Evolutionary conservation across 2,888 invertebrate genomes (phyloP).

Genomic region (Sceliomorpha sp.): DNA sequence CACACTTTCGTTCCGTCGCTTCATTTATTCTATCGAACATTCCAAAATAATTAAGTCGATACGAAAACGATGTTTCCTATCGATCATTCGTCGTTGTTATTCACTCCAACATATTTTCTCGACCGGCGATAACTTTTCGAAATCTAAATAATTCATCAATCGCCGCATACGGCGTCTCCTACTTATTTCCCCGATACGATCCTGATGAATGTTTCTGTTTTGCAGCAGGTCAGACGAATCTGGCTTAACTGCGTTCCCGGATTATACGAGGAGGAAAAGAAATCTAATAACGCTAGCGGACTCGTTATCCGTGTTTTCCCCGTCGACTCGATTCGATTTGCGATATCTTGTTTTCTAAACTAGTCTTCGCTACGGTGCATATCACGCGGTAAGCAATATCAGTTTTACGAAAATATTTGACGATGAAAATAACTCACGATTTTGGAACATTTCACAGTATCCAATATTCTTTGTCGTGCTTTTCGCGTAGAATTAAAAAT

Average conservation of each 20-base stretch:
- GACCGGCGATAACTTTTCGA: constrained; percentile 30
- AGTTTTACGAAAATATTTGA: constrained; percentile 4
- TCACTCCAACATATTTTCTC: constrained; percentile 25
- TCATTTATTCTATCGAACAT: no score
- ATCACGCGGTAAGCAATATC: constrained; percentile 24
- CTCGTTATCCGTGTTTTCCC: constrained; percentile 62
- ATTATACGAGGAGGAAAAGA: constrained; percentile 62
- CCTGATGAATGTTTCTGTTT: constrained; percentile 70
- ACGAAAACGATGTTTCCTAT: no score
- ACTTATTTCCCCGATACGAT: constrained; percentile 67
- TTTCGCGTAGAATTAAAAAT: no score
- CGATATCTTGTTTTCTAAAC: constrained; percentile 48
- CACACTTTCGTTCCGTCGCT: no score
- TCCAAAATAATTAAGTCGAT: no score
- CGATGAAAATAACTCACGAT: neutral
- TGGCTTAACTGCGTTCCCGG: constrained; percentile 49
- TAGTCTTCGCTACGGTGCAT: constrained; percentile 25
- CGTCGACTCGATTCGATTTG: constrained; percentile 53
- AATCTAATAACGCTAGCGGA: constrained; percentile 67
- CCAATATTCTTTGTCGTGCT: no score
- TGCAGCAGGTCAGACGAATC: constrained; percentile 42
- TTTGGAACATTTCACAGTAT: no score
- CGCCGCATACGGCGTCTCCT: constrained; percentile 37
- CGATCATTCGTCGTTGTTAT: no score
- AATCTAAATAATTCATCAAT: constrained; percentile 47